phyloP scores from a whole-genome alignment of 2,113 vertebrate species.

The Tupaia tana region DNA sequence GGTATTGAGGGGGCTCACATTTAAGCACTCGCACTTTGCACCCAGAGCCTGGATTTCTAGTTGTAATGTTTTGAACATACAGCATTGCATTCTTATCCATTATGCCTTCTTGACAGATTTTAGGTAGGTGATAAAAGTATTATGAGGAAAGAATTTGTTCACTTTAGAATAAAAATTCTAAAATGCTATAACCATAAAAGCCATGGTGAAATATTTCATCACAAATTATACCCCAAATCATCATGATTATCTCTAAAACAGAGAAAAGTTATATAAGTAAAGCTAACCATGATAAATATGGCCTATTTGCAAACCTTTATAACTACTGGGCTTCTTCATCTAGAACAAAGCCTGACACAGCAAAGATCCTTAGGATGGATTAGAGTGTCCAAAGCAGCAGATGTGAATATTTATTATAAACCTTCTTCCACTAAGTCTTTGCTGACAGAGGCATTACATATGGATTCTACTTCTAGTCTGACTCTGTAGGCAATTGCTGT shows the following conservation, averaged over 20 bases:
- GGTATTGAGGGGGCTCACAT: not conserved
- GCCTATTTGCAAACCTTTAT: constrained; percentile 85
- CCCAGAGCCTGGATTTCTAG: not conserved
- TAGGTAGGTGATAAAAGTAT: not conserved
- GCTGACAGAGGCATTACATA: constrained; percentile 86
- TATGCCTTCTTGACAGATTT: constrained; percentile 40
- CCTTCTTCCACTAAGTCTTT: constrained; percentile 82
- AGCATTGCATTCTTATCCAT: not conserved
- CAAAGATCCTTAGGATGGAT: constrained; percentile 88
- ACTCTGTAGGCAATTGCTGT: constrained; percentile 72
- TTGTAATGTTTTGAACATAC: not conserved
- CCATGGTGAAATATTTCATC: constrained; percentile 61
- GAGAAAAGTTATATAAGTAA: constrained; percentile 69
- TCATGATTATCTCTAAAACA: constrained; percentile 72
- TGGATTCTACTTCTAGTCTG: constrained; percentile 78
- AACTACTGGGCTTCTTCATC: constrained; percentile 83
- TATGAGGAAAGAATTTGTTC: constrained; percentile 13
- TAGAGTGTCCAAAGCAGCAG: constrained; percentile 88
- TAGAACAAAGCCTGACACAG: constrained; percentile 89
- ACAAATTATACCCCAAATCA: constrained; percentile 36
- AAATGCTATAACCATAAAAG: constrained; percentile 39
- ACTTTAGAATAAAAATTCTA: constrained; percentile 55
- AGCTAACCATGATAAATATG: constrained; percentile 87
- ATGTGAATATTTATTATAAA: constrained; percentile 89
- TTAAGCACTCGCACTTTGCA: not conserved